Conservation (phyloP, 2,888 invertebrate genomes). For the Ctena decussata region DNA sequence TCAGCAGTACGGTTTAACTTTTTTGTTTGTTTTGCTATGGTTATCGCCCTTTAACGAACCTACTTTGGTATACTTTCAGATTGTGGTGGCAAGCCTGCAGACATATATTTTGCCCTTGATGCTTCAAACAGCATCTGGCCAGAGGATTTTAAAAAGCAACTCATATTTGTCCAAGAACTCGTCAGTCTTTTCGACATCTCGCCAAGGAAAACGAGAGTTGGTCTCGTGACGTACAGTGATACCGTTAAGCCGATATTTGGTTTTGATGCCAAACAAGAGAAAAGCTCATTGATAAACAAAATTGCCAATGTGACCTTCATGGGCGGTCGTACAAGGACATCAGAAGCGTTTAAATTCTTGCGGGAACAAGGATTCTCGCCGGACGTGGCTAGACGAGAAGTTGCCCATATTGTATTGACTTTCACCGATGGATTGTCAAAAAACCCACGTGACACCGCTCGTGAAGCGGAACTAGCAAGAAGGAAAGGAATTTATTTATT, state of each 20-base stretch:
- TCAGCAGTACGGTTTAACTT: too few species aligned
- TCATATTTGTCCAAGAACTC: conserved; percentile 76
- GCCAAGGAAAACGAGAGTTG: conserved; percentile 74
- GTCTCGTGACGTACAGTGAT: conserved; percentile 77
- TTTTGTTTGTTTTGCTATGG: too few species aligned
- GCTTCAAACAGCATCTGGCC: conserved; percentile 81
- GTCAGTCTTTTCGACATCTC: conserved; percentile 77
- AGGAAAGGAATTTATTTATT: conserved; percentile 81
- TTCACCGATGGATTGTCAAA: conserved; percentile 75
- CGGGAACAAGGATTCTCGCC: conserved; percentile 70
- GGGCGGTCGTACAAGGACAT: conserved; percentile 68
- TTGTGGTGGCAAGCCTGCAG: conserved; percentile 76
- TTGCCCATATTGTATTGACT: conserved; percentile 78
- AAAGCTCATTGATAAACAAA: conserved; percentile 54
- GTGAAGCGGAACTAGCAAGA: conserved; percentile 67
- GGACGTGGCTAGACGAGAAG: conserved; percentile 68
- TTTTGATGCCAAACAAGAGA: conserved; percentile 58
- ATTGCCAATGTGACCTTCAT: conserved; percentile 58
- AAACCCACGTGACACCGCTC: conserved; percentile 64
- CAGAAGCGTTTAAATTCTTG: conserved; percentile 60
- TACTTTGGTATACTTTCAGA: conserved; percentile 60
- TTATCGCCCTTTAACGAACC: too few species aligned
- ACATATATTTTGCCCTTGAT: conserved; percentile 76
- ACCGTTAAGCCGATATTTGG: conserved; percentile 62
- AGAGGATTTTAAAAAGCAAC: conserved; percentile 78